A percentile compares a stretch with the other conserved stretches of the same genome.
phyloP scores from a whole-genome alignment of 2,888 invertebrate species.

The Aromia moschata region DNA sequence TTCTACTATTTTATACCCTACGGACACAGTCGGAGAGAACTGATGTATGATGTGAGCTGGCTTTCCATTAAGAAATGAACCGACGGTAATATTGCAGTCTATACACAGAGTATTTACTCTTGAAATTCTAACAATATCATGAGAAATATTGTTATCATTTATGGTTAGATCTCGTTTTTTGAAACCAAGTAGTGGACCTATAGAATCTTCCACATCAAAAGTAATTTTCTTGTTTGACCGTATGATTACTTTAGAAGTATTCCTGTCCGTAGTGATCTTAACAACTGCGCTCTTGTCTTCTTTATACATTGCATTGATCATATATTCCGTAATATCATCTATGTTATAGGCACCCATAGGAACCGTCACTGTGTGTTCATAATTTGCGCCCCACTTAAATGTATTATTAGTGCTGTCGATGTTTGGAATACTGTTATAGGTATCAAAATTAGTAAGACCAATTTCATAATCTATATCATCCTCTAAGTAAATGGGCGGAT shows the following conservation, averaged over 20 bases:
- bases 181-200: neutral
- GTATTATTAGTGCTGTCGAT: constrained; percentile 51
- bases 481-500: constrained; percentile 41
- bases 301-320: neutral
- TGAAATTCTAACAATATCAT: neutral
- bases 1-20: constrained; percentile 31
- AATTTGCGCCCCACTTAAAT: constrained; percentile 31
- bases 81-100: neutral
- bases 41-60: constrained; percentile 18
- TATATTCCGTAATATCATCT: neutral
- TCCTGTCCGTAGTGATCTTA: neutral
- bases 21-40: constrained; percentile 26
- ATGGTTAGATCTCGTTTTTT: neutral
- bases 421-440: constrained; percentile 51
- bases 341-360: neutral
- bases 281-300: neutral
- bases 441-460: constrained; percentile 47
- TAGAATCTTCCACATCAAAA: neutral
- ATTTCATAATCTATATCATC: constrained; percentile 42
- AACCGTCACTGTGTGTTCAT: neutral
- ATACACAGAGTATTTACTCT: constrained; percentile 1
- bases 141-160: neutral
- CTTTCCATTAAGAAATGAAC: neutral
- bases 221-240: neutral
- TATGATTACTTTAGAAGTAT: neutral